Percentiles rank a stretch among this genome's conserved stretches.
Evolutionary conservation across 2,888 invertebrate species (phyloP).

Genomic region (Callyntrura sp.): DNA sequence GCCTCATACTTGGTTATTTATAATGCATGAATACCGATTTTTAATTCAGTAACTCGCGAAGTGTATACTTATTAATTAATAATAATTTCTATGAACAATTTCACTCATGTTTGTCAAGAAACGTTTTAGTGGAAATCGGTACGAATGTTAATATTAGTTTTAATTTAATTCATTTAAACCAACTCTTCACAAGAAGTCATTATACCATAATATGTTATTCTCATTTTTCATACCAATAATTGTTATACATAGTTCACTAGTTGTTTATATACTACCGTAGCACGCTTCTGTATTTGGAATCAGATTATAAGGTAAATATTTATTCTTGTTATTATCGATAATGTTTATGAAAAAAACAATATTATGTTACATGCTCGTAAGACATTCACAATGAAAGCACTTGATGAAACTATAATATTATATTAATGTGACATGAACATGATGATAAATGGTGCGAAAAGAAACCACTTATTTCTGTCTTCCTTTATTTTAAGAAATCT

Average conservation of each 20-base stretch:
- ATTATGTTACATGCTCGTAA: slow-evolving; percentile 11
- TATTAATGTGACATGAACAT: slow-evolving; percentile 31
- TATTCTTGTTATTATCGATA: slow-evolving; percentile 55
- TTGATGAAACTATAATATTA: slow-evolving; percentile 17
- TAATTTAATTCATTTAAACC: slow-evolving; percentile 18
- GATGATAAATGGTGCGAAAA: slow-evolving; percentile 63
- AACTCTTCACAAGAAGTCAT: slow-evolving; percentile 30
- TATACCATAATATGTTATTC: slow-evolving; percentile 1
- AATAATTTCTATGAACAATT: background rate
- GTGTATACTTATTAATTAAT: background rate
- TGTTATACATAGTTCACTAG: slow-evolving; percentile 36
- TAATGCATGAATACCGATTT: background rate
- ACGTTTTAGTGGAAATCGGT: background rate
- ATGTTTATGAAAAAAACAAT: slow-evolving; percentile 28
- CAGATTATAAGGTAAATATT: slow-evolving; percentile 38
- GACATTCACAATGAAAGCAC: slow-evolving; percentile 43
- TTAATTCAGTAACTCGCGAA: slow-evolving; percentile 3
- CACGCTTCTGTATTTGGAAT: slow-evolving; percentile 36
- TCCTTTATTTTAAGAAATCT: slow-evolving; percentile 59
- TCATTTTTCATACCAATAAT: slow-evolving; percentile 21
- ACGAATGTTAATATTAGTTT: background rate
- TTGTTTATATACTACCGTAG: slow-evolving; percentile 5
- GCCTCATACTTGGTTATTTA: too few species aligned
- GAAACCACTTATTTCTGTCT: slow-evolving; percentile 63
- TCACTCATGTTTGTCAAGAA: background rate